Conservation (phyloP, 2,888 invertebrate genomes). For the Microchrysa polita region DNA sequence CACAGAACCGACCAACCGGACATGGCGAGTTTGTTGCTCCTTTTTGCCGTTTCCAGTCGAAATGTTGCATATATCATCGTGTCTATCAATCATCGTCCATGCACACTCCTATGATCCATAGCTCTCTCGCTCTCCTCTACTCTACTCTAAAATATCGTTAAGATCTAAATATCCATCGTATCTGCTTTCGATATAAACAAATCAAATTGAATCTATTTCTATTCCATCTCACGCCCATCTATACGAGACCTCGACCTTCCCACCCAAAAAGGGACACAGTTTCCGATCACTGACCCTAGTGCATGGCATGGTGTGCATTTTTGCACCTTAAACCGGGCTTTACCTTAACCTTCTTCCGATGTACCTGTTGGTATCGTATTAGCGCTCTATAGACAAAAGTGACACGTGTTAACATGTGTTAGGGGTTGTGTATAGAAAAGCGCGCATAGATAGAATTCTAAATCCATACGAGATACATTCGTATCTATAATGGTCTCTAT, state of each 20-base stretch:
- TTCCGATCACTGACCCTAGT: conserved; percentile 24
- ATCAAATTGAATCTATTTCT: neutral
- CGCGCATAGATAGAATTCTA: conserved; percentile 26
- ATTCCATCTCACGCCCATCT: neutral
- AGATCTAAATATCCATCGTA: conserved; percentile 21
- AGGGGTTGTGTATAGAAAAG: conserved; percentile 15
- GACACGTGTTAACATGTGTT: conserved; percentile 50
- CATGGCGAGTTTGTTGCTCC: conserved; percentile 42
- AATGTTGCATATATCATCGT: neutral
- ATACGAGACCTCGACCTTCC: neutral
- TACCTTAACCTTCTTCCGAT: conserved; percentile 11
- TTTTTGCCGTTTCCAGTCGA: conserved; percentile 16
- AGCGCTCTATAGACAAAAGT: conserved; percentile 42
- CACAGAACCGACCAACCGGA: conserved; percentile 43
- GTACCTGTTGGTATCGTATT: conserved; percentile 42
- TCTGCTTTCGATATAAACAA: conserved; percentile 9
- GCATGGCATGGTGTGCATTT: neutral
- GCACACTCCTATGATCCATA: too few relatives aligned
- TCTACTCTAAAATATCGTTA: too few relatives aligned
- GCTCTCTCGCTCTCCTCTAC: too few relatives aligned
- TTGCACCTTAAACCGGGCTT: neutral
- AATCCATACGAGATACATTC: neutral
- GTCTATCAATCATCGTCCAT: too few relatives aligned
- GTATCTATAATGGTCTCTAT: too few relatives aligned
- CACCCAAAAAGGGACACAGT: neutral